phyloP scores from a whole-genome alignment of 2,797 vertebrate genomes.

The Silurus aristotelis region DNA sequence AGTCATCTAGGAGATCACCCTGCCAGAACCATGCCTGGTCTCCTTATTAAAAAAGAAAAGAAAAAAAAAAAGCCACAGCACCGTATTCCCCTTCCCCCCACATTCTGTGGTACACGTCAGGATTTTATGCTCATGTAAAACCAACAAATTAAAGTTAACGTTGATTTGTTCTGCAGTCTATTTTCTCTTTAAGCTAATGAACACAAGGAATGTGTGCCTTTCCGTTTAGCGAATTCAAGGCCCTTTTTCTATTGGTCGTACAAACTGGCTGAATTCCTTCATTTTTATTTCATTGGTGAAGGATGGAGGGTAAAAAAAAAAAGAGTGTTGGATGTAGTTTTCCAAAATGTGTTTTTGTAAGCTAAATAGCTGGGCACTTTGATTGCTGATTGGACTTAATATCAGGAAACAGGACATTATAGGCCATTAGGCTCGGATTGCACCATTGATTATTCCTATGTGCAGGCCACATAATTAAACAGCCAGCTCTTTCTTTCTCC shows the following conservation, averaged over 20 bases:
- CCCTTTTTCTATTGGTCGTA: slow-evolving; percentile 37
- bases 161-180: slow-evolving; percentile 60
- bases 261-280: slow-evolving; percentile 40
- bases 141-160: slow-evolving; percentile 60
- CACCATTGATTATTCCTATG: slow-evolving; percentile 62
- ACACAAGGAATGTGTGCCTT: slow-evolving; percentile 51
- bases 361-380: slow-evolving; percentile 57
- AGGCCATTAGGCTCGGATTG: slow-evolving; percentile 62
- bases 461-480: slow-evolving; percentile 37
- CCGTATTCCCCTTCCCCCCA: slow-evolving; percentile 52
- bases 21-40: slow-evolving; percentile 64
- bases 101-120: slow-evolving; percentile 56
- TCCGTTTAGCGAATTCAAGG: slow-evolving; percentile 34
- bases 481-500: slow-evolving; percentile 33
- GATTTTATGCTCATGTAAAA: slow-evolving; percentile 59
- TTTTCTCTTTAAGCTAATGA: slow-evolving; percentile 60
- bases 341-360: slow-evolving; percentile 64
- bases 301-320: slow-evolving; percentile 43
- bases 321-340: slow-evolving; percentile 44
- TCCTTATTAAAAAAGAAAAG: slow-evolving; percentile 53
- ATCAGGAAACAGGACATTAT: slow-evolving; percentile 74
- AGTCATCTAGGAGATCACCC: slow-evolving; percentile 45
- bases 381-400: slow-evolving; percentile 71
- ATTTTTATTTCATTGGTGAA: slow-evolving; percentile 51
- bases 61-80: slow-evolving; percentile 58